phyloP scores from a whole-genome alignment of 2,797 vertebrate species.

The Hippopotamyrus pictus region DNA sequence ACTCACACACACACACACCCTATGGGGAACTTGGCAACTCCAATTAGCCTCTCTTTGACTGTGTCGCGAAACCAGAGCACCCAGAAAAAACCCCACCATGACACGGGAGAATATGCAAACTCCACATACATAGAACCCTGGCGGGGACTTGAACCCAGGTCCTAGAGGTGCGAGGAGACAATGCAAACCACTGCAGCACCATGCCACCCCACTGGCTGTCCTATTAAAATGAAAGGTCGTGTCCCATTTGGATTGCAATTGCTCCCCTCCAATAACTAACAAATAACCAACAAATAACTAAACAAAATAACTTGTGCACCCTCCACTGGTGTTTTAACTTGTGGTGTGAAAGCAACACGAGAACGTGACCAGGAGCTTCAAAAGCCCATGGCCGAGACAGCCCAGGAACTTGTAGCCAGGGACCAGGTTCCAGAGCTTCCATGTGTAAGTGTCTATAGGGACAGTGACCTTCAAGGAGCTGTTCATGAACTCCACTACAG shows the following conservation, averaged over 20 bases:
- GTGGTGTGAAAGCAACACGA: neutral
- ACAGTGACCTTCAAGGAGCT: neutral
- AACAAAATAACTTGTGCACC: neutral
- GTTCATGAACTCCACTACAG: neutral
- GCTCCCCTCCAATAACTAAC: neutral
- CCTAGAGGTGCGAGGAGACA: neutral
- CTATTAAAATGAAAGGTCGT: neutral
- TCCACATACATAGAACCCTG: neutral
- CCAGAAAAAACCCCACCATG: neutral
- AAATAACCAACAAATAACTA: neutral
- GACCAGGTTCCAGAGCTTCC: neutral
- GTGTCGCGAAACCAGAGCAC: neutral
- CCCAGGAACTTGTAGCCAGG: neutral
- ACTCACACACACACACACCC: neutral
- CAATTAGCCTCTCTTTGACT: neutral
- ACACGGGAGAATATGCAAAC: neutral
- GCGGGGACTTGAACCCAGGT: neutral
- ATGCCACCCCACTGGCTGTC: neutral
- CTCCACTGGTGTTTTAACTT: neutral
- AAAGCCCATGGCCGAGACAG: neutral
- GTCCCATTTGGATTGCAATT: neutral
- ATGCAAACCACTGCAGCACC: neutral
- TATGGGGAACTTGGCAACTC: neutral
- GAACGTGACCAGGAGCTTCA: neutral
- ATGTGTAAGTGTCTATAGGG: neutral